Evolutionary conservation across 2,113 vertebrate genomes (phyloP).

Genomic region (Phainopepla nitens): DNA sequence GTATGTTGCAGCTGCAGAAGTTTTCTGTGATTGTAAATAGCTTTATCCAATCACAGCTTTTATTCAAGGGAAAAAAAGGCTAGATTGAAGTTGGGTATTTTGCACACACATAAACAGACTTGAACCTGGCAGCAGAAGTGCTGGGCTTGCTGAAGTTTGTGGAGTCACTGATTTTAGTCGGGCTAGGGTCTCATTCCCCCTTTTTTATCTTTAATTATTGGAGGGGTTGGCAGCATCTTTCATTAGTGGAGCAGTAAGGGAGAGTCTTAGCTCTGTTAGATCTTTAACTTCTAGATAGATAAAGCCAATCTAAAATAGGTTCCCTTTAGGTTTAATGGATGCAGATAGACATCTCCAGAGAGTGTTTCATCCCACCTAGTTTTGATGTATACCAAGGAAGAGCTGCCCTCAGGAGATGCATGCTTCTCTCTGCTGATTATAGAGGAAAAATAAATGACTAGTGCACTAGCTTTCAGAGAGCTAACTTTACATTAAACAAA

Average conservation of each 20-base stretch:
- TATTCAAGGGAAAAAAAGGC: background rate
- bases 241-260: background rate
- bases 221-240: background rate
- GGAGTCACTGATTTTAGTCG: background rate
- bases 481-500: constrained; percentile 7
- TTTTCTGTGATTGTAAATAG: background rate
- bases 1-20: background rate
- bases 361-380: constrained; percentile 18
- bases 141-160: background rate
- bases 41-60: background rate
- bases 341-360: constrained; percentile 33
- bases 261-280: background rate
- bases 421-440: background rate
- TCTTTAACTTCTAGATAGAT: background rate
- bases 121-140: background rate
- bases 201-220: background rate
- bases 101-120: background rate
- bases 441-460: background rate
- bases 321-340: background rate
- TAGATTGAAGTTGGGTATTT: background rate
- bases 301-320: background rate
- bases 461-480: background rate
- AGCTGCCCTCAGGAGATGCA: constrained; percentile 4
- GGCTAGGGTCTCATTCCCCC: background rate
- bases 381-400: constrained; percentile 11